Conservation (phyloP, 2,797 vertebrate genomes). For the Acrossocheilus wenchowensis region DNA sequence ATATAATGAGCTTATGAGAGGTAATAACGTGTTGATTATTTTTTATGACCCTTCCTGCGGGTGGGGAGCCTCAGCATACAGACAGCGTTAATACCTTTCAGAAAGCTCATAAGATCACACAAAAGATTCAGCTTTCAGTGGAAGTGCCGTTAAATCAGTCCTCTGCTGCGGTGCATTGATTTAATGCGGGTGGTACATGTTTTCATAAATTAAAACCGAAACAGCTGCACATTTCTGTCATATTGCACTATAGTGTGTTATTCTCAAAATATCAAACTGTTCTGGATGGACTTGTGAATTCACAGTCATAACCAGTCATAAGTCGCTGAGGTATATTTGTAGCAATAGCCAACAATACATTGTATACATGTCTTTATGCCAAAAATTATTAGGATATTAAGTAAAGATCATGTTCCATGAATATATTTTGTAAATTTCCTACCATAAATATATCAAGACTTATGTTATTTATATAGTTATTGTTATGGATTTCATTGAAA, state of each 20-base stretch:
- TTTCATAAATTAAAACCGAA: background rate
- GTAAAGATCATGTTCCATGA: background rate
- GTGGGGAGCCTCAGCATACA: conserved; percentile 61
- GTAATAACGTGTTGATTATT: conserved; percentile 74
- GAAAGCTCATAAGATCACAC: conserved; percentile 19
- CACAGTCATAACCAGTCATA: background rate
- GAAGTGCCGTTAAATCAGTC: background rate
- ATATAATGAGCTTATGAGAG: conserved; percentile 75
- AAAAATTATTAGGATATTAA: too few species aligned
- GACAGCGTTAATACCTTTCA: conserved; percentile 15
- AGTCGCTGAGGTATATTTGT: background rate
- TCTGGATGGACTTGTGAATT: background rate
- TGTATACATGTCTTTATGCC: background rate
- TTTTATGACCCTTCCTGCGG: conserved; percentile 51
- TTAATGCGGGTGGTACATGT: background rate
- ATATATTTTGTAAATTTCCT: background rate
- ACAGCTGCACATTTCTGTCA: background rate
- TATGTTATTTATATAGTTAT: background rate
- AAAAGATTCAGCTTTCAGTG: background rate
- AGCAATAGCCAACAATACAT: background rate
- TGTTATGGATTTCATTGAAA: background rate
- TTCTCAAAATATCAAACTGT: background rate
- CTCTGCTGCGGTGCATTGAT: background rate
- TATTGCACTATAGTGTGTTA: background rate
- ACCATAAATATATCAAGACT: background rate